Conservation (phyloP, 2,797 vertebrate species). For the Helostoma temminkii region DNA sequence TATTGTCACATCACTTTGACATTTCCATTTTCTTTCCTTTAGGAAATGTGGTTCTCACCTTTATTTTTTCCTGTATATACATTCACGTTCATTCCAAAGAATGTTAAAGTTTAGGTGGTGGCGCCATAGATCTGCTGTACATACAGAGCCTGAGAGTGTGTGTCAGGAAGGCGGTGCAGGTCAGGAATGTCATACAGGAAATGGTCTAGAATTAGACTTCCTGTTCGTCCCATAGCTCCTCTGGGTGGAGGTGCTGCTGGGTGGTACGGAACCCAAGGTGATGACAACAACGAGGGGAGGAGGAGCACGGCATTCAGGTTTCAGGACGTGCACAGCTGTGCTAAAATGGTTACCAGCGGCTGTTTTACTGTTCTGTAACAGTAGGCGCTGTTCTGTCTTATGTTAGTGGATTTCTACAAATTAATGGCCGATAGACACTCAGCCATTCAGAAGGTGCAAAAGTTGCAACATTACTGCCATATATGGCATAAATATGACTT, state of each 20-base stretch:
- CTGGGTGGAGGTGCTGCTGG: constrained; percentile 66
- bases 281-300: constrained; percentile 54
- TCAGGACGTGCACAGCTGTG: constrained; percentile 12
- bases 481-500: too few species aligned
- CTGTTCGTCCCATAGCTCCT: constrained; percentile 73
- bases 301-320: neutral
- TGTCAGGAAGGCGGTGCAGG: constrained; percentile 80
- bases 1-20: neutral
- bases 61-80: neutral
- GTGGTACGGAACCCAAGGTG: constrained; percentile 65
- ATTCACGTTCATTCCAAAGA: neutral
- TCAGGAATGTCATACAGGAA: constrained; percentile 89
- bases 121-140: constrained; percentile 8
- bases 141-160: constrained; percentile 26
- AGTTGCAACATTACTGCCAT: too few species aligned
- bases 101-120: neutral
- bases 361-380: too few species aligned
- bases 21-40: neutral
- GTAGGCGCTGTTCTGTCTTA: too few species aligned
- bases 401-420: too few species aligned
- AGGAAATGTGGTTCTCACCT: neutral
- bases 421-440: too few species aligned
- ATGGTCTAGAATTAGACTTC: constrained; percentile 87
- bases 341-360: neutral
- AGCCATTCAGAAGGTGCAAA: neutral